Base-by-base conservation (phyloP, 64 coral and sea anemone genomes). In the Orbicella faveolata region DNA sequence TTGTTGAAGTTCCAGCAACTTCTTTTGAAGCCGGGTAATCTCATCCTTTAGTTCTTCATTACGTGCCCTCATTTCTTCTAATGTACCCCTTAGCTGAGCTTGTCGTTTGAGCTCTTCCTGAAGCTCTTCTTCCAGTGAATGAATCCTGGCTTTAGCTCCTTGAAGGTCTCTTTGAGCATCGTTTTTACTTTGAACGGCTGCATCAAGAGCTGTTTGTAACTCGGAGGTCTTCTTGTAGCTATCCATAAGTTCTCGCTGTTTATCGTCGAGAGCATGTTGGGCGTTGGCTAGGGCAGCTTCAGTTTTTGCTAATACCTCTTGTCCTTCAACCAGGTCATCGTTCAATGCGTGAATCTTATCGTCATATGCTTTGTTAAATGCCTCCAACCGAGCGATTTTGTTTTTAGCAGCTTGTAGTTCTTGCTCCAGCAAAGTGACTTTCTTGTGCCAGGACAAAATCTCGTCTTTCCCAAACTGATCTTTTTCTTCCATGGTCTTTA, bases 381-480 rank as follows among this genome's bases (percentile, higher is more conserved):
- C 91, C 74, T 99, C 97, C 4, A 94, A 78, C 55, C 97, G 94
- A 35, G 77, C 44, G 9, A 93, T 82, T 59, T 95, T 99, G 59
- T 99, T 99, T 57, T 79, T 85, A 5, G 94, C 86, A 7, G 89
- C 59, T 59, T 92, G 91, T 2, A 99, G 52, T 39, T 95, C 91
- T 80, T 99, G 93, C 51, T 99, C 97, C 12, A 99, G 79, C 6
- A 77, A 75, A 36, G 97, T 92, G 2, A 99, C 94, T 53, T 93
- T 99, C 65, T 99, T 99, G 36, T 99, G 97, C 97, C 97, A 99
- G 5, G 89, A 83, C 88, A 99, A 52, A 90, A 99, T 93, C 83
- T 99, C 97, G 33, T 92, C 97, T 39, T 93, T 95, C 19, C 91
- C 97, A 75, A 93, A 95, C 37, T 90, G 87, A 36, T 90, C 89